Evolutionary conservation across 2,888 invertebrate species (phyloP), one percentile per base, ranked within the genome.

Genomic region (Chymomyza amoena): DNA sequence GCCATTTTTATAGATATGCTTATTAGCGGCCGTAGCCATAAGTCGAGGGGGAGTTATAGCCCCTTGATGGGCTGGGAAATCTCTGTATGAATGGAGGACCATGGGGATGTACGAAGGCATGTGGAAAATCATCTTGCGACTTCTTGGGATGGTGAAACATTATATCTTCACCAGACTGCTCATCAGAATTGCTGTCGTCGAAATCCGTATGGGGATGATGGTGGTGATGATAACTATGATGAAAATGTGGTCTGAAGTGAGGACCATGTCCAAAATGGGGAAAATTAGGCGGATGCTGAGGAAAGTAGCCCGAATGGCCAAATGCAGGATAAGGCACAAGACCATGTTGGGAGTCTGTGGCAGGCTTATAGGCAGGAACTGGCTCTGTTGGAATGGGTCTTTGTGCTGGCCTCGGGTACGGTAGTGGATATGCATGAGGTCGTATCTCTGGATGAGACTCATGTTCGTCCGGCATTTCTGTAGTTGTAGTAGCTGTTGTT

Each of bases 221-320:
- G 6, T 20, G 45, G 13, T 45, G 39, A 45, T 18, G 59, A 36
- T 51, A 10, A 25, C 6, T 10, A 45, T 28, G 59, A 25, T 51
- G 15, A 25, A 36, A 36, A 13, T 61, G 64, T 18, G 15, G 36
- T 2, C 65, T 73, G 32, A 54, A 77, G 4, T 51, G 32, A 0
- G 63, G 45, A 13, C 45, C 57, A 13, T 70, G 69, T 20, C 61
- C 56, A n/a, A 59, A 68, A n/a, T 61, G 52, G 0, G 71, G 74
- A n/a, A 13, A 69, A 0, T 50, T 52, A 3, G 61, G 32, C 2
- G 69, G 81, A 25, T 74, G 82, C 16, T 79, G 72, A 2, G 72
- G 66, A 64, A 73, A 80, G 63, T 66, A 51, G 32, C 66, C 66
- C 0, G 64, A 59, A 36, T 68, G 72, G 5, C 36, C 57, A 15